Conservation (phyloP, 2,113 vertebrate genomes). For the Synodontis membranacea region DNA sequence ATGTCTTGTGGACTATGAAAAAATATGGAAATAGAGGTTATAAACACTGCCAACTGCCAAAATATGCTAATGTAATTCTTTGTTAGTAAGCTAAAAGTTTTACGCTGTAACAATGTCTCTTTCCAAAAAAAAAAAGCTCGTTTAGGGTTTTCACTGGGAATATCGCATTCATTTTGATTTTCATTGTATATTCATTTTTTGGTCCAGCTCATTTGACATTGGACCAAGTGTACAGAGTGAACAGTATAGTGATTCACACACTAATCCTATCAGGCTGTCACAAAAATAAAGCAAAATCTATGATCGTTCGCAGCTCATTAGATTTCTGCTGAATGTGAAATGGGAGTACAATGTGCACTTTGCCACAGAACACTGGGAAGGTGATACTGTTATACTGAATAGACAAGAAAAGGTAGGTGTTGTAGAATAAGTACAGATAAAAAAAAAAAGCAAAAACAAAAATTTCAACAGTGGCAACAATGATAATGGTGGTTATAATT, state of each 20-base stretch:
- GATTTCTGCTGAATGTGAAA: slow-evolving; percentile 16
- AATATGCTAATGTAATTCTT: not conserved
- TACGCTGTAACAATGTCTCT: not conserved
- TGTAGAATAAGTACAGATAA: not conserved
- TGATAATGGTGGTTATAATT: slow-evolving; percentile 17
- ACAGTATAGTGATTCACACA: not conserved
- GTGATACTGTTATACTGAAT: not conserved
- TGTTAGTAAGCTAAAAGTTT: not conserved
- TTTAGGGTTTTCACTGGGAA: not conserved
- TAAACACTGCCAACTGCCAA: not conserved
- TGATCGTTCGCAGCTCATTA: not conserved
- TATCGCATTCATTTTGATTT: not conserved
- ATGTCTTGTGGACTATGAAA: not conserved
- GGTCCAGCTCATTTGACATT: not conserved
- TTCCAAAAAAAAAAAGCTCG: not conserved
- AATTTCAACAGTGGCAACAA: not conserved
- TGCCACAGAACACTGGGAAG: not conserved
- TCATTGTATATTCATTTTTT: no score
- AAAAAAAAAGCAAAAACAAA: not conserved
- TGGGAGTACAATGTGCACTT: not conserved
- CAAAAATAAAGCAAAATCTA: slow-evolving; percentile 1
- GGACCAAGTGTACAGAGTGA: not conserved
- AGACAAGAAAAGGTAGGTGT: not conserved
- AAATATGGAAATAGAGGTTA: no score
- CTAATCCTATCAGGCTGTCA: not conserved